Conservation (phyloP, 2,113 vertebrate genomes). For the Calypte anna region DNA sequence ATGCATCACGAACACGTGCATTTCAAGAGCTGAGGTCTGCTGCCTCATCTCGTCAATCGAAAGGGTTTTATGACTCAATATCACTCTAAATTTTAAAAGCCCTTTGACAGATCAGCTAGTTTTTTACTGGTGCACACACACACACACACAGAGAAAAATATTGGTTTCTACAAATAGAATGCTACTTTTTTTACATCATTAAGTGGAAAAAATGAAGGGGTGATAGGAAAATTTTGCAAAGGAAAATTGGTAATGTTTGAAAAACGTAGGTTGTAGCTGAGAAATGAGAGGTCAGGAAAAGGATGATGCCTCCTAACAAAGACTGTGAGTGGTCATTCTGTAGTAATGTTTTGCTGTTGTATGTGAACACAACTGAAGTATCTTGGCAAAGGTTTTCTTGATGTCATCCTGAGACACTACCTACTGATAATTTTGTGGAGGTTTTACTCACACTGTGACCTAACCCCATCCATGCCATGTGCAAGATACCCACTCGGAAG, state of each 20-base stretch:
- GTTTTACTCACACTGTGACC: fast-evolving
- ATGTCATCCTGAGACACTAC: neutral
- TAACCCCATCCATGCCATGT: neutral
- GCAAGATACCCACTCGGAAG: neutral
- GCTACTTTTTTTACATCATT: neutral
- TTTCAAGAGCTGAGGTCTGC: neutral
- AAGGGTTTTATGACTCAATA: neutral
- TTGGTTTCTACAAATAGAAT: neutral
- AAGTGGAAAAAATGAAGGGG: neutral
- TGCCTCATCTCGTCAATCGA: neutral
- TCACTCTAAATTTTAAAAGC: neutral
- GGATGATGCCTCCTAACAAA: neutral
- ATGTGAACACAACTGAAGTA: neutral
- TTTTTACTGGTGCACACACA: neutral
- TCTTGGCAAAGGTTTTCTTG: neutral
- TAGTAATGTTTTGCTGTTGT: neutral
- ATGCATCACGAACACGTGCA: neutral
- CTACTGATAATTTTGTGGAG: neutral
- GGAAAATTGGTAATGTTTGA: neutral
- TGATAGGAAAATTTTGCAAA: neutral
- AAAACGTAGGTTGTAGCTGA: neutral
- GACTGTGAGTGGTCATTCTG: neutral
- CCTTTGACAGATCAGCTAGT: neutral
- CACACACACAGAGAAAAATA: neutral
- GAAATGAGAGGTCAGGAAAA: neutral